A percentile compares a stretch with the other conserved stretches of the same genome.
Evolutionary conservation across 2,113 vertebrate genomes (phyloP).

Genomic region (Carassius carassius): DNA sequence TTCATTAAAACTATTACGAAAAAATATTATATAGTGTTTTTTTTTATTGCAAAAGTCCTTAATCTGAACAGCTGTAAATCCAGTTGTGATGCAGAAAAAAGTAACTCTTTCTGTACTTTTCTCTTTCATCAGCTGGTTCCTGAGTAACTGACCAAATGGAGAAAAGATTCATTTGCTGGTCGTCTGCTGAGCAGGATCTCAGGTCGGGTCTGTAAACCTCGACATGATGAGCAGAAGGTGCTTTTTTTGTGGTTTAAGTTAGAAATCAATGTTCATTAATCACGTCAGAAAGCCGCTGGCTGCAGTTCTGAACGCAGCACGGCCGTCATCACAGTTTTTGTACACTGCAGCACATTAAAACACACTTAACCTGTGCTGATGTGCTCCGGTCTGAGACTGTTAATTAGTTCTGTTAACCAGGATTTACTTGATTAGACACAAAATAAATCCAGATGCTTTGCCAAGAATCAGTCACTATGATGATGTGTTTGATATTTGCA

Average conservation of each 20-base stretch:
- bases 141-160: not conserved
- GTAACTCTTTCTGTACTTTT: not conserved
- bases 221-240: slow-evolving; percentile 40
- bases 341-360: slow-evolving; percentile 62
- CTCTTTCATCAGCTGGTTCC: slow-evolving; percentile 17
- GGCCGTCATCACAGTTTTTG: slow-evolving; percentile 63
- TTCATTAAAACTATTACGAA: no score
- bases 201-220: not conserved
- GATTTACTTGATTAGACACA: not conserved
- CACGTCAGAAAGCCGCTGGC: slow-evolving; percentile 67
- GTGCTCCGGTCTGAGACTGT: not conserved
- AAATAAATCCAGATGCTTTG: not conserved
- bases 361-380: not conserved
- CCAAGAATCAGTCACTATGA: no score
- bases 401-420: not conserved
- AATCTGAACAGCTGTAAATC: no score
- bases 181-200: not conserved
- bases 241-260: slow-evolving; percentile 66
- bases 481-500: not conserved
- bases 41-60: no score
- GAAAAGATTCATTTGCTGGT: not conserved
- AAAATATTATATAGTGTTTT: no score
- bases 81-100: no score
- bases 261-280: slow-evolving; percentile 77
- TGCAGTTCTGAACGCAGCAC: slow-evolving; percentile 71